A percentile compares a stretch with the other conserved stretches of the same genome.
phyloP scores from a whole-genome alignment of 2,113 vertebrate species.

The Carollia perspicillata region DNA sequence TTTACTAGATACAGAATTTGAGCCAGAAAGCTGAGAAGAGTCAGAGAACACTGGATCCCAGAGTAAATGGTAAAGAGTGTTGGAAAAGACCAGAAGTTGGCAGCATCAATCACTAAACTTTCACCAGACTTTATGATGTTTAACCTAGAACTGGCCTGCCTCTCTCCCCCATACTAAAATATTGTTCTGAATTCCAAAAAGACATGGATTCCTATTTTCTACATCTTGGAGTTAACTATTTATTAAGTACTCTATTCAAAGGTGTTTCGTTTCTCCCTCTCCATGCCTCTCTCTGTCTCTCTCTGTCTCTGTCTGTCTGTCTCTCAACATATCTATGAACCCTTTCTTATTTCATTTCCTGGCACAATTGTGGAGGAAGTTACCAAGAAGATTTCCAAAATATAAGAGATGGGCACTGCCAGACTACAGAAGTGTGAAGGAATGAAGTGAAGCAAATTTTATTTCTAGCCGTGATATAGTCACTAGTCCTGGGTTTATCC shows the following conservation, averaged over 20 bases:
- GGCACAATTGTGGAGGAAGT: neutral
- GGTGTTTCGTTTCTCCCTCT: neutral
- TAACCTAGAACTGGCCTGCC: neutral
- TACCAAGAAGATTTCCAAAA: neutral
- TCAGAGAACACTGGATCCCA: neutral
- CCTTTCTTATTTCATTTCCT: neutral
- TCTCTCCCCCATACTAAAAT: neutral
- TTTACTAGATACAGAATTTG: slow-evolving; percentile 31
- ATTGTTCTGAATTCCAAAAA: neutral
- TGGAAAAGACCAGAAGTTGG: neutral
- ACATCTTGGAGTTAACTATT: neutral
- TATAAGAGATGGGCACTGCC: neutral
- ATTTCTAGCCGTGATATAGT: neutral
- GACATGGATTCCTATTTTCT: neutral
- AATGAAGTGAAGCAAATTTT: neutral
- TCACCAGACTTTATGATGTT: neutral
- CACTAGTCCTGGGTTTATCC: neutral
- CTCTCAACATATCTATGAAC: neutral
- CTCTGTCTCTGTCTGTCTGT: neutral
- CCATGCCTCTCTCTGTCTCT: neutral
- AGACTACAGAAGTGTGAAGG: neutral
- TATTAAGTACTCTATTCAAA: neutral
- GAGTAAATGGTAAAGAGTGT: neutral
- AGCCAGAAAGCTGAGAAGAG: neutral
- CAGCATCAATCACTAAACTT: neutral